A percentile compares a stretch with the other conserved stretches of the same genome.
Evolutionary conservation across 2,113 vertebrate species (phyloP).

Genomic region (Cyrtonyx montezumae): DNA sequence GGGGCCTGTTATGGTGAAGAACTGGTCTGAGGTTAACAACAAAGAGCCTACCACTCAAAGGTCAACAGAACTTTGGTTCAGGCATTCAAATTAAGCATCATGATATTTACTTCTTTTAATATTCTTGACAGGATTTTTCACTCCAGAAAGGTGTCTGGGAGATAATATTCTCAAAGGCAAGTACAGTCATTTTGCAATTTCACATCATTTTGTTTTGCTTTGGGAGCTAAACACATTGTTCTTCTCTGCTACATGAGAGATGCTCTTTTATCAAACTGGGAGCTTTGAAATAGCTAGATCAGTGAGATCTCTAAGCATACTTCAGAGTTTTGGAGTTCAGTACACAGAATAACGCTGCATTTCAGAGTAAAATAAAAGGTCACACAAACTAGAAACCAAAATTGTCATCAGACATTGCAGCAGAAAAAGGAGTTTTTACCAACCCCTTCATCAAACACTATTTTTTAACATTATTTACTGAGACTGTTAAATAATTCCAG

Average conservation of each 20-base stretch:
- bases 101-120: neutral
- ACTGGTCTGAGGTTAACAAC: neutral
- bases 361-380: neutral
- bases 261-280: neutral
- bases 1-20: neutral
- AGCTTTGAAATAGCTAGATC: neutral
- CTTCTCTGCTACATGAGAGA: neutral
- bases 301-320: neutral
- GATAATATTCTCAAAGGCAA: neutral
- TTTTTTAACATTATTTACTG: neutral
- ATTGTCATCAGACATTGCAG: neutral
- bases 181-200: neutral
- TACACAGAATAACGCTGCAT: neutral
- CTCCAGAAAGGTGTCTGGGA: neutral
- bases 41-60: neutral
- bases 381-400: neutral
- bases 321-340: neutral
- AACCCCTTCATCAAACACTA: neutral
- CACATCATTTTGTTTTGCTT: neutral
- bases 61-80: neutral
- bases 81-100: neutral
- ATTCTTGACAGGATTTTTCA: neutral
- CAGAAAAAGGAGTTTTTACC: neutral
- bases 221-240: neutral
- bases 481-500: neutral